Base-by-base conservation (phyloP, 1,140 invertebrate genomes). In the Sarcophaga peregrina region DNA sequence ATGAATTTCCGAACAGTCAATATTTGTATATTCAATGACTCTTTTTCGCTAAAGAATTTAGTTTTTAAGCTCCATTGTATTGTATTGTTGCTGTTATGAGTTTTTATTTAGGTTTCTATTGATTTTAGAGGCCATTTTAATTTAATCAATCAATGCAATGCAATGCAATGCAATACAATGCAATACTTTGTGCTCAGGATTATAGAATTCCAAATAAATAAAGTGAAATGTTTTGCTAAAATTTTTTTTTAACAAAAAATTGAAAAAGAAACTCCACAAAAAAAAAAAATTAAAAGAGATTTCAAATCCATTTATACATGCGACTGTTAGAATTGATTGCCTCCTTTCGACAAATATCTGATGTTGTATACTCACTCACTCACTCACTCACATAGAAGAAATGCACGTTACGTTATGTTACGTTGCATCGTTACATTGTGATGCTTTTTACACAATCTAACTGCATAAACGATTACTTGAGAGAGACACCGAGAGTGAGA, bases 101-200 rank as follows among this genome's bases (percentile, higher is more conserved):
- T 37, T 37, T 37, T 4, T 37, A 37, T 37, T 37, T 37, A 37
- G 25, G 25, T 37, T 37, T 37, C 25, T 37, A 37, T 37, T 37
- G 25, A 37, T 37, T 37, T 37, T 37, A 37, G 25, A n/a, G 20
- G 9, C 0, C n/a, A 20, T 68, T 68, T 68, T 68, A 68, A 68
- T 68, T 68, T 68, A 68, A 68, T n/a, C 62, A 68, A 68, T 68
- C 62, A 68, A 20, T 20, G n/a, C 62, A 68, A 68, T 68, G 20
- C 62, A 37, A 37, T 37, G 25, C 25, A 37, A 37, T 37, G 25
- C 25, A 37, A 37, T 37, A 4, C 25, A 37, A 37, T 20, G 62
- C 62, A 68, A 68, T 68, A 68, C 62, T 8, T 17, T 68, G 8
- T 68, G 62, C n/a, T n/a, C 20, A 20, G 62, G 62, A 68, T 68